Evolutionary conservation across 2,888 invertebrate species (phyloP), one percentile per base, ranked within the genome.

Genomic region (Eupithecia insigniata): DNA sequence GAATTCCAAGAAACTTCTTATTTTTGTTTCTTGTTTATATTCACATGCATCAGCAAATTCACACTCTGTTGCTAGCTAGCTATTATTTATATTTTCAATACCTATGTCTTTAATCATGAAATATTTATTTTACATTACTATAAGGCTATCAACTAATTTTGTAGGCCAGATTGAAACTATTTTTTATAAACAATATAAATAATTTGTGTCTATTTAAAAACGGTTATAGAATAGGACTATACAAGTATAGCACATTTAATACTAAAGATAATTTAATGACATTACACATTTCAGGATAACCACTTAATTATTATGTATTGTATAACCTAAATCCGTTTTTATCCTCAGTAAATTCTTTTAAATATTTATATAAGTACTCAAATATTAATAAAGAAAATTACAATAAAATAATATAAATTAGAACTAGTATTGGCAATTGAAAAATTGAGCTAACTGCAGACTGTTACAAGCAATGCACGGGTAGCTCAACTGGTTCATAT

Each of bases 121-220:
- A 28, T 18, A 60, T 10, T 18, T 28, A 60, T 0, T 8, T 30
- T 18, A 30, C 30, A 30, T 60, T 30, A 30, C 3, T 58, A 22
- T 18, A 30, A 12, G 12, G 6, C 16, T 62, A 62, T 7, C 26
- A 61, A 46, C 64, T 69, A 62, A 46, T 43, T 28, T 22, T 36
- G 14, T 69, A 69, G 69, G 69, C 69, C 69, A 64, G 55, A 51
- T 64, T 64, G 86, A 84, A 86, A 86, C 86, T 67, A 36, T 22
- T 36, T 64, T 26, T 22, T 39, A 34, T 5, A 26, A 7, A 36
- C 12, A 55, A 26, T 55, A 55, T 26, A 55, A 26, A 55, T 55
- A 0, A 55, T 55, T 55, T 12, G 26, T 14, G 12, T 26, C 10
- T 51, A 51, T 46, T 46, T 22, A n/a, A 3, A 46, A 46, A 8